Conservation (phyloP, 2,113 vertebrate genomes). For the Struthio camelus region DNA sequence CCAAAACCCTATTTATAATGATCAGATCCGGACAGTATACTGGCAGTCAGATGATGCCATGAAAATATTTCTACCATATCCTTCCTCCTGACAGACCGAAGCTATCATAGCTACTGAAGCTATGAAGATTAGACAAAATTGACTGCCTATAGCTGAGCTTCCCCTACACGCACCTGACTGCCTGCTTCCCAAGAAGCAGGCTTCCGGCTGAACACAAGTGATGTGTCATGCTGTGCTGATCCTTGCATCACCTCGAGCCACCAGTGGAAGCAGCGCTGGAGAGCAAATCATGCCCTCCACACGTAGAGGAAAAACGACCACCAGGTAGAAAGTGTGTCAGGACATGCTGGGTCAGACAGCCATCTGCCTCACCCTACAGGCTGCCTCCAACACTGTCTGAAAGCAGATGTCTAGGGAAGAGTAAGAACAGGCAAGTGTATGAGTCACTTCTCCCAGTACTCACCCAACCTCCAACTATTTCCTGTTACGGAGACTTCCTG, state of each 20-base stretch:
- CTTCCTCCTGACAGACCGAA: not conserved
- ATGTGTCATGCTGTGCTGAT: fast-evolving
- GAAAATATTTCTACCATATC: not conserved
- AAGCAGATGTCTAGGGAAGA: not conserved
- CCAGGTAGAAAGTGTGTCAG: not conserved
- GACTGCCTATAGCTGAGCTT: not conserved
- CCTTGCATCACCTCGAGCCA: fast-evolving
- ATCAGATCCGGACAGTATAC: not conserved
- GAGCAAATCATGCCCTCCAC: not conserved
- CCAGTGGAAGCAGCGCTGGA: not conserved
- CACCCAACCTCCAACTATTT: not conserved
- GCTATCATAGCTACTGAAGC: not conserved
- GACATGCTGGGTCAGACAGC: not conserved
- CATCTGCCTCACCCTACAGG: no score
- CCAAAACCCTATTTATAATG: not conserved
- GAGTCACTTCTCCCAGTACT: not conserved
- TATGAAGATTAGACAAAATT: not conserved
- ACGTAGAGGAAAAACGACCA: not conserved
- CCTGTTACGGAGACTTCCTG: not conserved
- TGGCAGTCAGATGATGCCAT: not conserved
- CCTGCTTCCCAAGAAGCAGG: not conserved
- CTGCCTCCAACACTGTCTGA: not conserved
- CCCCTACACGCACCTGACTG: not conserved
- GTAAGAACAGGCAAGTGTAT: fast-evolving
- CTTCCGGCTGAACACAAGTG: not conserved